These are phyloP conservation scores for Agrotis clavis DNA, from an alignment of 2,888 invertebrate species.

Conservation along the genomic window DNA sequence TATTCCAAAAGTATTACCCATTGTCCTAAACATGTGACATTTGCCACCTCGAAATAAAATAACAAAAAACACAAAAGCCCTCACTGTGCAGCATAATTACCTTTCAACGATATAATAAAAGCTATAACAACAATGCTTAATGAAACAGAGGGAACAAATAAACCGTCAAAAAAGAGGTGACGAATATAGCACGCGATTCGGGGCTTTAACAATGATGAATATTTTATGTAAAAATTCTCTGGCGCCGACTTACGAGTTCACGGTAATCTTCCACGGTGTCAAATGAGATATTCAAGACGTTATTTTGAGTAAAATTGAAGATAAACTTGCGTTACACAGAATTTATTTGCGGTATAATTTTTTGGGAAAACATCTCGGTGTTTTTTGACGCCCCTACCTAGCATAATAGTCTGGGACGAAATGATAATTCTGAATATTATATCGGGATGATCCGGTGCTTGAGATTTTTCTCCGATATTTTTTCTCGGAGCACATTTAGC, in stretches of 20 bases:
- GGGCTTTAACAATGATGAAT: conserved; percentile 77
- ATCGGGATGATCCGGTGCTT: conserved; percentile 26
- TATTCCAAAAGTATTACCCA: conserved; percentile 51
- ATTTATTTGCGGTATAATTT: conserved; percentile 67
- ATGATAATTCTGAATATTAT: conserved; percentile 55
- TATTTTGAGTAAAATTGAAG: conserved; percentile 75
- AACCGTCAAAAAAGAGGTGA: conserved; percentile 70
- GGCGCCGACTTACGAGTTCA: conserved; percentile 64
- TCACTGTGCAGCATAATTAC: conserved; percentile 71
- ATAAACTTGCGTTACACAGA: conserved; percentile 69
- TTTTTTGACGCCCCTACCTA: conserved; percentile 52
- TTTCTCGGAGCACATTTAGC: conserved; percentile 7
- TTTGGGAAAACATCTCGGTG: conserved; percentile 46
- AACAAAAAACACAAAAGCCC: conserved; percentile 69
- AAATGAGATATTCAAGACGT: conserved; percentile 80
- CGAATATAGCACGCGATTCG: conserved; percentile 70
- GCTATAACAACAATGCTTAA: conserved; percentile 71
- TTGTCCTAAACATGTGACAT: conserved; percentile 61
- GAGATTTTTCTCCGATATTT: conserved; percentile 22
- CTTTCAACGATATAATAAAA: conserved; percentile 70
- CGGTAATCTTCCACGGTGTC: conserved; percentile 75
- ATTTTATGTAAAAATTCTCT: conserved; percentile 79
- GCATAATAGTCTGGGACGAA: conserved; percentile 52
- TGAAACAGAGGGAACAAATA: conserved; percentile 70
- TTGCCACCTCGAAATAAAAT: conserved; percentile 54